These are phyloP conservation scores for Nasonovia ribisnigri DNA, from an alignment of 2,888 invertebrate species.

Conservation along the genomic window DNA sequence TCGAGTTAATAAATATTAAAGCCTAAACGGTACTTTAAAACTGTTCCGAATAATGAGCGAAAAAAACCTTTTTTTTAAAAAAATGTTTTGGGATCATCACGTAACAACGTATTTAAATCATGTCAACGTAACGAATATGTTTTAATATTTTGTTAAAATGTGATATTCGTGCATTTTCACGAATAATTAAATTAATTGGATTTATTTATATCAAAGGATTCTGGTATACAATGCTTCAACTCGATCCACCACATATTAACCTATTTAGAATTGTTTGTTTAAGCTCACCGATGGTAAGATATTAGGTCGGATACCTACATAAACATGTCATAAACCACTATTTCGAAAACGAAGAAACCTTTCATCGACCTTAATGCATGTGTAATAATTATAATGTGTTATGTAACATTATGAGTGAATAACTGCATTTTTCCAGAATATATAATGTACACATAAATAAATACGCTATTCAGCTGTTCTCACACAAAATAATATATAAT, in stretches of 20 bases:
- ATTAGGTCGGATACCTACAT: background rate
- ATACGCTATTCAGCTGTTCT: background rate
- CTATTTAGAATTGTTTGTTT: background rate
- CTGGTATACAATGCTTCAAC: background rate
- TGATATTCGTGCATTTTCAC: background rate
- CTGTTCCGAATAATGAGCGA: background rate
- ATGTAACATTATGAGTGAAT: background rate
- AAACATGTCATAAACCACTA: slow-evolving; percentile 38
- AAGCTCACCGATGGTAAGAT: background rate
- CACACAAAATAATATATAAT: background rate
- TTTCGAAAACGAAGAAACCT: slow-evolving; percentile 34
- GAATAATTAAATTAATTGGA: background rate
- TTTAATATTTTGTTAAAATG: background rate
- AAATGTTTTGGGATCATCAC: background rate
- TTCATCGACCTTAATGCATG: slow-evolving; percentile 19
- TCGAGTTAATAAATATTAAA: background rate
- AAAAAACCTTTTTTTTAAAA: background rate
- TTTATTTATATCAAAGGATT: background rate
- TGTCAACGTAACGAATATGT: background rate
- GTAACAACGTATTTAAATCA: background rate
- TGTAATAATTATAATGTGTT: background rate
- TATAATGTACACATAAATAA: background rate
- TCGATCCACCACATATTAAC: background rate
- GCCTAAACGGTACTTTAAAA: slow-evolving; percentile 1
- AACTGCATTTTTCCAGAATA: slow-evolving; percentile 40